Base-by-base conservation (phyloP, 2,888 invertebrate species). In the Harpagoxenus sublaevis region DNA sequence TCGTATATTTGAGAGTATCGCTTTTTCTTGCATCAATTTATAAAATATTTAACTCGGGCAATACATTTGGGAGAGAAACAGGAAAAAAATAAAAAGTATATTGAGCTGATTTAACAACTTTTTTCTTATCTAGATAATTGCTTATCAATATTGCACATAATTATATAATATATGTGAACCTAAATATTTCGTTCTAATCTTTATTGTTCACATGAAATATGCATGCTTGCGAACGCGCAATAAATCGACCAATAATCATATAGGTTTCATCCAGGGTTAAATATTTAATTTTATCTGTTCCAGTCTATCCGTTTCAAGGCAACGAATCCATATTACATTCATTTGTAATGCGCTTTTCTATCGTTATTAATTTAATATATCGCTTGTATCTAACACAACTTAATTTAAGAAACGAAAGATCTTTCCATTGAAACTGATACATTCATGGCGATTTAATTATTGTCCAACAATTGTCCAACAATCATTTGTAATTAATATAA, bases 181-280 rank as follows among this genome's bases (percentile, higher is more conserved):
- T 18, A 60, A 60, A 31, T 8, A 31, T 60, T 2, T 60, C 15
- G 8, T 28, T 45, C 15, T 6, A 15, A 63, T 45, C 15, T 66
- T 45, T 12, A 66, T 45, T 28, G 45, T 15, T 15, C 18, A 9
- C 15, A 45, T 66, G 15, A 66, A 15, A 45, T 45, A 66, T 28
- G 23, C n/a, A 45, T 60, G 0, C 57, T 57, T 28, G 28, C 57
- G 6, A 28, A 15, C 31, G 60, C 1, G 60, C 18, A 60, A 60
- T 31, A 60, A 60, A 60, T 60, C 31, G 31, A 60, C 35, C 5
- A 60, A 60, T 60, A 60, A 31, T 60, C 23, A 60, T 60, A 60
- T 60, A 60, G 60, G 8, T 31, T 60, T 31, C 8, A 31, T 60
- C 1, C 15, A 60, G 8, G 15, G 2, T 31, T 39, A 63, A 18